phyloP scores from a whole-genome alignment of 2,113 vertebrate species.

The Centropus bengalensis region DNA sequence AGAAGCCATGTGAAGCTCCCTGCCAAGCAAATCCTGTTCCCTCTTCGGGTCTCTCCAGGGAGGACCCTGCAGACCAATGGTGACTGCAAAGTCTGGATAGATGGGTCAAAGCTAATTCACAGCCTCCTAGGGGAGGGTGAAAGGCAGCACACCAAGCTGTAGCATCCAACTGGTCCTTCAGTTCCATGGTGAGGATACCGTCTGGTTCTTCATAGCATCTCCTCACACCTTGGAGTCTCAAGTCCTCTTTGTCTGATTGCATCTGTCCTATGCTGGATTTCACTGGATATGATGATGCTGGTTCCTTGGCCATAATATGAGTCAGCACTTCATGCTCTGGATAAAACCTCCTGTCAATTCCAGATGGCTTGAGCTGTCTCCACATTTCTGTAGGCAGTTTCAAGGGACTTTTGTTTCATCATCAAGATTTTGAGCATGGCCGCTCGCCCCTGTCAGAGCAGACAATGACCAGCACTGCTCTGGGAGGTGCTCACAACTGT shows the following conservation, averaged over 20 bases:
- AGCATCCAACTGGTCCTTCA: background rate
- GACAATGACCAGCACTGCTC: background rate
- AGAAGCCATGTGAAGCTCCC: background rate
- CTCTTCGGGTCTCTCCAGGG: background rate
- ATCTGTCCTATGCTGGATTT: background rate
- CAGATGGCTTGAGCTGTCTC: background rate
- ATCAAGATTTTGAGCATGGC: background rate
- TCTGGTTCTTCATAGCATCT: background rate
- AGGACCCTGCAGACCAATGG: background rate
- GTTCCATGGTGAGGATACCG: background rate
- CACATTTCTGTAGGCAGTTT: background rate
- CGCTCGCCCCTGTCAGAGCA: background rate
- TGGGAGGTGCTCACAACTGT: background rate
- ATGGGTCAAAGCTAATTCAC: background rate
- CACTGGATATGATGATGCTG: background rate
- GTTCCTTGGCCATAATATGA: background rate
- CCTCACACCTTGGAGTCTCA: background rate
- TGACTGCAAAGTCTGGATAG: background rate
- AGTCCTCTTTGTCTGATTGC: background rate
- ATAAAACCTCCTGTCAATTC: background rate
- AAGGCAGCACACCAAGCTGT: background rate
- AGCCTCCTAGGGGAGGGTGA: background rate
- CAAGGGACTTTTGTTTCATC: background rate
- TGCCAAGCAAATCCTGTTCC: background rate
- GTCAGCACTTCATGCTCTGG: rapidly evolving